phyloP scores from a whole-genome alignment of 2,113 vertebrate species.

The Podiceps cristatus region DNA sequence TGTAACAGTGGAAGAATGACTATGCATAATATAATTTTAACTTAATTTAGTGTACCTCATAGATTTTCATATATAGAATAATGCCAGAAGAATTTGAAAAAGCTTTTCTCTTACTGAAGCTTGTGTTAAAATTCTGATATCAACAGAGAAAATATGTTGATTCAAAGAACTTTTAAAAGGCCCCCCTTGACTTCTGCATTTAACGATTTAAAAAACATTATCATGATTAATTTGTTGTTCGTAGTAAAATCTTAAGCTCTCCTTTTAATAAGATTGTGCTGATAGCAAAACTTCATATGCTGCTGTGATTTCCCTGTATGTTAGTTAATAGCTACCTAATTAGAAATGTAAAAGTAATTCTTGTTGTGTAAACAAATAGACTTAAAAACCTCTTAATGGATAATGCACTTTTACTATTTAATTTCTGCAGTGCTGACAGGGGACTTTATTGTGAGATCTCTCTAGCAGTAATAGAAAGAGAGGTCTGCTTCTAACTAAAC shows the following conservation, averaged over 20 bases:
- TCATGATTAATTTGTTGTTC: conserved; percentile 9
- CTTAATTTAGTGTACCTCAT: not conserved
- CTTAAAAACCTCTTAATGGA: not conserved
- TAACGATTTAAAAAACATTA: not conserved
- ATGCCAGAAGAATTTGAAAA: not conserved
- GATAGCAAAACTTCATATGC: not conserved
- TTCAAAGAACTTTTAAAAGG: not conserved
- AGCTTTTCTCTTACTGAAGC: not conserved
- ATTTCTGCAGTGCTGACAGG: not conserved
- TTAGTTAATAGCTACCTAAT: conserved; percentile 48
- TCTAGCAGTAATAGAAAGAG: not conserved
- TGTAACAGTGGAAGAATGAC: not conserved
- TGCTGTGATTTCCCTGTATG: not conserved
- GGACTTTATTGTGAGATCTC: not conserved
- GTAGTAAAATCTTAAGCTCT: not conserved
- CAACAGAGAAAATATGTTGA: not conserved
- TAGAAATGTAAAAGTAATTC: conserved; percentile 40
- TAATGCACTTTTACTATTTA: not conserved
- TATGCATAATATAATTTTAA: conserved; percentile 10
- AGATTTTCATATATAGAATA: not conserved
- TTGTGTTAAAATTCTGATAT: not conserved
- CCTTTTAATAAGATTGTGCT: not conserved
- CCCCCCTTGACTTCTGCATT: not conserved
- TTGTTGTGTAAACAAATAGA: conserved; percentile 24
- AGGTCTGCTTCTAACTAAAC: not conserved